phyloP scores from a whole-genome alignment of 2,888 invertebrate genomes.

The Hyles lineata region DNA sequence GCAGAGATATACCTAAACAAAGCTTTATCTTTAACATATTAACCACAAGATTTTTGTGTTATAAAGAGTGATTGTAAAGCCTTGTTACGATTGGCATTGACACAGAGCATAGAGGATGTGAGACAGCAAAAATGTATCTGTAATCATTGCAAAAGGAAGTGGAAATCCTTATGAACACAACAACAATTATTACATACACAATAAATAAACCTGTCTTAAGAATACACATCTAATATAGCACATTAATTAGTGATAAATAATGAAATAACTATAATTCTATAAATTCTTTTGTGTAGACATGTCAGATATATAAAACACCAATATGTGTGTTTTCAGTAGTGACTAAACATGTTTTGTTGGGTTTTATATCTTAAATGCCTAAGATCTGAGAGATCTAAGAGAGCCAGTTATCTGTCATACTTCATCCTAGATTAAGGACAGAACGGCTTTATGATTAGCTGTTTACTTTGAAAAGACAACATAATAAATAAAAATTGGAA shows the following conservation, averaged over 20 bases:
- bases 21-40: neutral
- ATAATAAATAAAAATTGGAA: neutral
- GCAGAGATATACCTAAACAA: neutral
- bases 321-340: neutral
- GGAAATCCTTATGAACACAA: constrained; percentile 28
- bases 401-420: neutral
- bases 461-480: neutral
- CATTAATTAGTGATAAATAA: neutral
- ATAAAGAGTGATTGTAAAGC: neutral
- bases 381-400: neutral
- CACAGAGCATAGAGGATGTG: constrained; percentile 12
- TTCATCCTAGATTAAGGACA: neutral
- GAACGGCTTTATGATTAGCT: no score
- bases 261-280: neutral
- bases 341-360: neutral
- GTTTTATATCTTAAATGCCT: no score
- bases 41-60: neutral
- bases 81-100: constrained; percentile 8
- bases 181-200: constrained; percentile 4
- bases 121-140: constrained; percentile 5
- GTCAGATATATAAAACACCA: neutral
- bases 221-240: neutral
- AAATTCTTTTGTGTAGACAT: neutral
- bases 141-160: constrained; percentile 2
- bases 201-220: neutral